Conservation (phyloP, 2,888 invertebrate genomes). For the Formica aserva region DNA sequence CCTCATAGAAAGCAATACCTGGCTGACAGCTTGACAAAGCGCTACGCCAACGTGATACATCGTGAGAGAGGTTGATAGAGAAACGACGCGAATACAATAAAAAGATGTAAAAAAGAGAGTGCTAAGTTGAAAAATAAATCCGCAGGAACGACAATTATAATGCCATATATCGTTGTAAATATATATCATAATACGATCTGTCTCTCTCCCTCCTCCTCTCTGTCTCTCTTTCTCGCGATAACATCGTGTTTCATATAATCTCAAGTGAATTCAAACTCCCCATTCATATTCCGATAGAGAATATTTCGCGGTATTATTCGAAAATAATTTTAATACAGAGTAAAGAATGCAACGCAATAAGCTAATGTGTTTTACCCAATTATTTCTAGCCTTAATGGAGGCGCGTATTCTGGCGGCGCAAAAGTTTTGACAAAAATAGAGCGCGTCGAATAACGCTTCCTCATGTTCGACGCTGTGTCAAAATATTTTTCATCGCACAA, state of each 20-base stretch:
- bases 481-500: slow-evolving; percentile 39
- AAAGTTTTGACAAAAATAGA: slow-evolving; percentile 14
- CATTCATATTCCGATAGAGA: neutral
- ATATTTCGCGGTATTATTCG: neutral
- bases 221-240: neutral
- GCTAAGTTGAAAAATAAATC: slow-evolving; percentile 13
- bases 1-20: slow-evolving; percentile 50
- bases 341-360: slow-evolving; percentile 9
- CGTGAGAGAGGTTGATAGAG: slow-evolving; percentile 29
- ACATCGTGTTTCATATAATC: neutral
- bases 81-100: slow-evolving; percentile 36
- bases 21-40: slow-evolving; percentile 49
- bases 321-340: neutral
- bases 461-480: slow-evolving; percentile 1
- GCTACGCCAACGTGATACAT: slow-evolving; percentile 33
- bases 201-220: neutral
- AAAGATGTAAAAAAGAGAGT: neutral
- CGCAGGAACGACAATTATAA: neutral
- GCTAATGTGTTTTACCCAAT: slow-evolving; percentile 32
- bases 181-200: neutral
- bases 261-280: neutral
- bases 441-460: neutral
- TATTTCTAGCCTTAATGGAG: slow-evolving; percentile 11
- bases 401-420: neutral
- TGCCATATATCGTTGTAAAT: neutral